phyloP scores from a whole-genome alignment of 1,140 invertebrate species.

The Thereuonema tuberculata region DNA sequence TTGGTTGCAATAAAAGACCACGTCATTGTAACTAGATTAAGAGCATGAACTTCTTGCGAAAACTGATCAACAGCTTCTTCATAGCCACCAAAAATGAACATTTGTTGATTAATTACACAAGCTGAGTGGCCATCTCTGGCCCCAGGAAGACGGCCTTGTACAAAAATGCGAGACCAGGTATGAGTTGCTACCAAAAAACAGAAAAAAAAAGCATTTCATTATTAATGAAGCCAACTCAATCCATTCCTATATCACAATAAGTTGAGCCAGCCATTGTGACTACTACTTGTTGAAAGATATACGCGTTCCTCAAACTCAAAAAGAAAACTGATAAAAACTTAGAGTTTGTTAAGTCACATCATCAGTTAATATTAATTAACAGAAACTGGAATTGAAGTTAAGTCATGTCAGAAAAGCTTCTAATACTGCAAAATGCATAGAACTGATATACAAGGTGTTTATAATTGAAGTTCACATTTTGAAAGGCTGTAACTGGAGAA shows the following conservation, averaged over 20 bases:
- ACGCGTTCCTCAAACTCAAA: too few species aligned
- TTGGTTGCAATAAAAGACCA: constrained; percentile 48
- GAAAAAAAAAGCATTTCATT: background rate
- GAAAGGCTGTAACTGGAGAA: too few species aligned
- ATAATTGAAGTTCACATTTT: too few species aligned
- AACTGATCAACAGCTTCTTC: constrained; percentile 62
- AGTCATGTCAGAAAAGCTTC: too few species aligned
- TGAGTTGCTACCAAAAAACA: constrained; percentile 35
- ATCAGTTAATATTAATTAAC: too few species aligned
- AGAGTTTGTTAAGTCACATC: too few species aligned
- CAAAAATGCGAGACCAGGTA: constrained; percentile 49
- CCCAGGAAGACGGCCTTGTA: constrained; percentile 51
- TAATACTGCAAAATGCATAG: too few species aligned
- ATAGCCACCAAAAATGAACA: constrained; percentile 85
- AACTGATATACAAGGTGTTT: too few species aligned
- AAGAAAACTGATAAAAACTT: too few species aligned
- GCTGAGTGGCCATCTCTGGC: constrained; percentile 81
- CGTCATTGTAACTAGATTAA: constrained; percentile 54
- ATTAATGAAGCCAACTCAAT: background rate
- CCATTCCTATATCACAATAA: background rate
- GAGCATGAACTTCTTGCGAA: constrained; percentile 57
- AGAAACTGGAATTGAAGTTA: too few species aligned
- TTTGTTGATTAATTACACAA: constrained; percentile 59
- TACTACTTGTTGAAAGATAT: too few species aligned
- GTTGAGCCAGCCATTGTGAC: too few species aligned